A percentile compares a stretch with the other conserved stretches of the same genome.
These are phyloP conservation scores for Irena cyanogastra DNA, from an alignment of 2,113 vertebrate genomes.

Conservation along the genomic window DNA sequence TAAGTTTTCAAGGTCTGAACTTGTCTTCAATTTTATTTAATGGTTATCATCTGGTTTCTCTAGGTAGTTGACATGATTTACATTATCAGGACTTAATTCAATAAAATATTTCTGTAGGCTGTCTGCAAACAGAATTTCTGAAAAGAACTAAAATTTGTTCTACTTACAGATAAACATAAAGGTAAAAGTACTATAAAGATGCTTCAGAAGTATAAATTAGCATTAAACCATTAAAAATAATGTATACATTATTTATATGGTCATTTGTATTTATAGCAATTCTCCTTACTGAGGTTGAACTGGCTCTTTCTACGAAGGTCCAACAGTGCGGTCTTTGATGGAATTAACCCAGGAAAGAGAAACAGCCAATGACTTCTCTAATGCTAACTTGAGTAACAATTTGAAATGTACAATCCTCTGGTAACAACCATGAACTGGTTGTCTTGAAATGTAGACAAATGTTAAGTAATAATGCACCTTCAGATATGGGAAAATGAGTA, in stretches of 20 bases:
- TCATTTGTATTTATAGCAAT: not conserved
- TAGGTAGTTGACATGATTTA: constrained; percentile 27
- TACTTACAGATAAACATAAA: not conserved
- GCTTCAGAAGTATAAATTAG: not conserved
- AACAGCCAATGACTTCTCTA: not conserved
- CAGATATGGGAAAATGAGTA: constrained; percentile 22
- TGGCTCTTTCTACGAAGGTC: not conserved
- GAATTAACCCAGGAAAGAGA: not conserved
- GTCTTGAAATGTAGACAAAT: constrained; percentile 41
- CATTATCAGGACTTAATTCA: not conserved
- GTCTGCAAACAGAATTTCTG: not conserved
- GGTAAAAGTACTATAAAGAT: not conserved
- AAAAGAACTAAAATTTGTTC: not conserved
- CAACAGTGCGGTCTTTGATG: not conserved
- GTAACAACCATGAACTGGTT: not conserved
- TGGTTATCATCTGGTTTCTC: constrained; percentile 44
- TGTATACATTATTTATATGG: not conserved
- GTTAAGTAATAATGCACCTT: constrained; percentile 40
- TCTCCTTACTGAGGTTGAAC: not conserved
- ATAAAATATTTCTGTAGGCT: not conserved
- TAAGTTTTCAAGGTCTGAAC: constrained; percentile 30
- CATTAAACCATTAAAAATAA: not conserved
- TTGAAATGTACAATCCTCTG: not conserved
- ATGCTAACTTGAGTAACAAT: not conserved
- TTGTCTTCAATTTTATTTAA: constrained; percentile 50